Evolutionary conservation across 2,797 vertebrate genomes (phyloP).

Genomic region (Sarcoramphus papa): DNA sequence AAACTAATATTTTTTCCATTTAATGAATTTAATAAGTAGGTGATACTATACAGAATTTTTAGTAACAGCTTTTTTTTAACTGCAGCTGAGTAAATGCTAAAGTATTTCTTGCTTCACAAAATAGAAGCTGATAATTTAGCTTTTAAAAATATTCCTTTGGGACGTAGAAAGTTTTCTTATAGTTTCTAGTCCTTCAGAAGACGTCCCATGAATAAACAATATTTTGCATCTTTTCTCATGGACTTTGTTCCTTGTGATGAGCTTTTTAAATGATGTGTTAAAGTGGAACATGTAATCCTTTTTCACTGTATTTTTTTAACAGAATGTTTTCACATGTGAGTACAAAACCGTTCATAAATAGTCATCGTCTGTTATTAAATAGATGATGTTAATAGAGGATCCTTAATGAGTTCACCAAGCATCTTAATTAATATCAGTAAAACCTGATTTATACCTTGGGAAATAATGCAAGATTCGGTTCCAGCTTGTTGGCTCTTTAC

Average conservation of each 20-base stretch:
- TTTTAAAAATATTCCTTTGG: conserved; percentile 12
- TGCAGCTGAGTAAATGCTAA: neutral
- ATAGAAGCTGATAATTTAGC: neutral
- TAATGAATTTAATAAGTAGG: neutral
- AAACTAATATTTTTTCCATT: neutral
- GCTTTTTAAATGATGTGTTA: conserved; percentile 21
- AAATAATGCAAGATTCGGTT: neutral
- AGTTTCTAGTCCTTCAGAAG: conserved; percentile 20
- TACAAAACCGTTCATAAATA: neutral
- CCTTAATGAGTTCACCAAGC: neutral
- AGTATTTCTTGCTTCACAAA: conserved; percentile 16
- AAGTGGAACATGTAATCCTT: neutral
- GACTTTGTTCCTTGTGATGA: conserved; percentile 35
- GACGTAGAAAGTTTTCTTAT: neutral
- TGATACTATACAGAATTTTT: neutral
- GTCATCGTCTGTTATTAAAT: conserved; percentile 1
- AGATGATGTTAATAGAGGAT: conserved; percentile 14
- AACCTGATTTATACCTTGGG: neutral
- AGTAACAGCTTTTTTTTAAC: neutral
- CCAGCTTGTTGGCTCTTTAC: neutral
- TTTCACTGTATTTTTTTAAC: conserved; percentile 23
- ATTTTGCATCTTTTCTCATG: conserved; percentile 21
- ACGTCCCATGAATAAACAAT: conserved; percentile 20
- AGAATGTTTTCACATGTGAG: conserved; percentile 16
- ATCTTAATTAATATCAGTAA: neutral